Base-by-base conservation (phyloP, 2,113 vertebrate species). In the Sapajus apella region DNA sequence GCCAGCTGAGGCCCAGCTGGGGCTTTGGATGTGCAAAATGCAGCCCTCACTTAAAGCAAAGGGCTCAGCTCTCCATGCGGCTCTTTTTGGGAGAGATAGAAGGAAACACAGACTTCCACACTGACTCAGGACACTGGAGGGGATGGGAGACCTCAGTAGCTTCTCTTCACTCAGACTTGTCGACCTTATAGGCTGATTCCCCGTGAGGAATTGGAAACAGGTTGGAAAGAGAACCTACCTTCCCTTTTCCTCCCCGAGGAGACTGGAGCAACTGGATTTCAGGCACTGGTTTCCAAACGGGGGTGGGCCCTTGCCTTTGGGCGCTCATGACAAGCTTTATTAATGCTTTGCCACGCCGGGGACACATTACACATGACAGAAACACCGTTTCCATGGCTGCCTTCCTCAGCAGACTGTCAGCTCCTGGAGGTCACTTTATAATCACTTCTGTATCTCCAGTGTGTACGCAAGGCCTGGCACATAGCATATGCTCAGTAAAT, bases 1-100 rank as follows among this genome's bases (percentile, higher is more conserved):
- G 96, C 97, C 85, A 97, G 94, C 84, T 11, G 0, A 87, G 98
- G 55, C 80, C 83, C 70, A 20, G 85, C 87, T 92, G 80, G 73
- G 37, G 27, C 35, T 11, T 40, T 35, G 86, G 23, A 40, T 5
- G 52, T 4, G 35, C 23, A 30, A 61, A 52, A n/a, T 0, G 12
- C 86, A 72, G 25, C 23, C 61, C 9, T 2, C 0, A 6, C 13
- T 86, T 58, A 2, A 37, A 14, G 93, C 66, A 93, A 90, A 77
- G 82, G 40, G 10, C 21, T 50, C 52, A 37, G 56, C 35, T 35
- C 45, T 72, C 55, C n/a, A 8, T 25, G 18, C 25, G n/a, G 75
- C 79, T 35, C 47, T 76, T 55, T 55, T 55, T 9, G 21, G 73
- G 40, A 40, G 47, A 50, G 56, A 23, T 20, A 50, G 30, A 17